phyloP scores from a whole-genome alignment of 2,113 vertebrate genomes.

The Loxodonta africana region DNA sequence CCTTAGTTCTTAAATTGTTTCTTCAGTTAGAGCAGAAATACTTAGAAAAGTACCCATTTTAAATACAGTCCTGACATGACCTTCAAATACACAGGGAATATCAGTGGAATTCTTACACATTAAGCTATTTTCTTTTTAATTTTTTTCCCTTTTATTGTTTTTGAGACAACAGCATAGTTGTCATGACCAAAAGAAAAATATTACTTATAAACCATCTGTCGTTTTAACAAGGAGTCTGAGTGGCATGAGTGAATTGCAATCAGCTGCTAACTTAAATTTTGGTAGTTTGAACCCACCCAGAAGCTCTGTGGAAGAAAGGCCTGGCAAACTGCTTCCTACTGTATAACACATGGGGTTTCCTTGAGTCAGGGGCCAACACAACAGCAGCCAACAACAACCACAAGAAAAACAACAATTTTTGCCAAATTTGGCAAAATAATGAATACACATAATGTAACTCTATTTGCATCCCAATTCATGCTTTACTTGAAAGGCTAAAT shows the following conservation, averaged over 20 bases:
- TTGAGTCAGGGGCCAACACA: too few species aligned
- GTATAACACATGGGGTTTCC: too few species aligned
- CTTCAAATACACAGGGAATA: not conserved
- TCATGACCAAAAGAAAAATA: not conserved
- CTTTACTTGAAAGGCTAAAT: not conserved
- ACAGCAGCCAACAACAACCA: too few species aligned
- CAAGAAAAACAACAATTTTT: not conserved
- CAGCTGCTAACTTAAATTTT: too few species aligned
- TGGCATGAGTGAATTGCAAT: too few species aligned
- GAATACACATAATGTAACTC: not conserved
- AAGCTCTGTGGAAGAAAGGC: too few species aligned
- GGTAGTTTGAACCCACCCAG: too few species aligned
- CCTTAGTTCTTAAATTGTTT: not conserved
- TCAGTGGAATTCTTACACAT: not conserved
- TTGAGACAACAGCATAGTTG: not conserved
- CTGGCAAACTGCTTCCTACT: too few species aligned
- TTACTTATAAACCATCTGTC: not conserved
- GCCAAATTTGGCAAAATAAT: slow-evolving; percentile 63
- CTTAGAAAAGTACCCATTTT: not conserved
- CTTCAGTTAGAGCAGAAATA: not conserved
- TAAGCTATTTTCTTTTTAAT: not conserved
- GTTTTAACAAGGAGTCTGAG: not conserved
- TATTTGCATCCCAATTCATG: not conserved
- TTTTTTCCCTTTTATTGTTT: not conserved
- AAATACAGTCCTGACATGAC: not conserved